A percentile compares a stretch with the other conserved stretches of the same genome.
These are phyloP conservation scores for Drosophila pegasa DNA, from an alignment of 2,888 invertebrate genomes.

Conservation along the genomic window DNA sequence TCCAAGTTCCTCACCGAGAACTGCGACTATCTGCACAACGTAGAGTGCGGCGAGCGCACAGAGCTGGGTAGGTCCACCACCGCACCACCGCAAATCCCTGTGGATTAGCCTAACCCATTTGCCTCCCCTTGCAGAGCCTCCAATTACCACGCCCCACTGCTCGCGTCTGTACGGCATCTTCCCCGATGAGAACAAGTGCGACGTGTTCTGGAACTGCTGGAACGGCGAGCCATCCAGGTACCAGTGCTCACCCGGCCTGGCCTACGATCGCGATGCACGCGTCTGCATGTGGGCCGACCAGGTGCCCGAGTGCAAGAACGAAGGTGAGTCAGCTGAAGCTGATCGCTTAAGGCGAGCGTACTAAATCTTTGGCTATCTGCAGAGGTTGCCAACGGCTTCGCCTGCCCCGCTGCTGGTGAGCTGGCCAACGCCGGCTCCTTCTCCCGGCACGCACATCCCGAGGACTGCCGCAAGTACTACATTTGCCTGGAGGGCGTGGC, in stretches of 20 bases:
- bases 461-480: conserved; percentile 97
- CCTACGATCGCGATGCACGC: conserved; percentile 96
- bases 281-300: conserved; percentile 99
- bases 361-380: conserved; percentile 68
- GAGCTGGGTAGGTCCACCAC: conserved; percentile 89
- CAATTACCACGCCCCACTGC: conserved; percentile 94
- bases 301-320: conserved; percentile 95
- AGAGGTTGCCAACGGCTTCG: conserved; percentile 96
- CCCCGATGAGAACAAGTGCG: conserved; percentile 94
- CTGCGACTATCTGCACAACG: conserved; percentile 97
- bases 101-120: background rate
- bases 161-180: conserved; percentile 96
- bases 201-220: conserved; percentile 99
- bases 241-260: conserved; percentile 97
- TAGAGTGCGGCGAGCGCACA: conserved; percentile 95
- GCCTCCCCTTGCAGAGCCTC: conserved; percentile 88
- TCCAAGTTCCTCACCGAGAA: conserved; percentile 96
- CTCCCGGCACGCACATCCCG: conserved; percentile 97
- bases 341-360: background rate
- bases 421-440: conserved; percentile 93
- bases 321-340: conserved; percentile 88
- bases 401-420: conserved; percentile 92
- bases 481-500: conserved; percentile 96
- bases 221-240: conserved; percentile 97
- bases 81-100: fast-evolving